Percentiles rank a stretch among this genome's conserved stretches.
Evolutionary conservation across 2,888 invertebrate species (phyloP).

Genomic region (Rotaria macrura): DNA sequence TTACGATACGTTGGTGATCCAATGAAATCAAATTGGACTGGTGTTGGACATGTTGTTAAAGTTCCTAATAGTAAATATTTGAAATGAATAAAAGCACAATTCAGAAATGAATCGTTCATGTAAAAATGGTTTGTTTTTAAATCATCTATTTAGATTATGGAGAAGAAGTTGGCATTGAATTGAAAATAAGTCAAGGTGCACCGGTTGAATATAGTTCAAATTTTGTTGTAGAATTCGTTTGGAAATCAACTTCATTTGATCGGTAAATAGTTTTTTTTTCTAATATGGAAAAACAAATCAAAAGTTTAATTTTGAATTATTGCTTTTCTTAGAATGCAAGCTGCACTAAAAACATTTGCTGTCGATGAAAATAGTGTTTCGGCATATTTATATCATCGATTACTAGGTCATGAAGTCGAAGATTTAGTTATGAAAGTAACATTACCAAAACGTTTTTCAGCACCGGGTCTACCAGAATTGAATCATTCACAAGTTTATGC

Average conservation of each 20-base stretch:
- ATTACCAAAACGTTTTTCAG: slow-evolving; percentile 88
- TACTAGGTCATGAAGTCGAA: slow-evolving; percentile 69
- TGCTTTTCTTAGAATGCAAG: slow-evolving; percentile 65
- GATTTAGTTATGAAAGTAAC: slow-evolving; percentile 81
- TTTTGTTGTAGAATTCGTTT: slow-evolving; percentile 95
- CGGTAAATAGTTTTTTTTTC: slow-evolving; percentile 38
- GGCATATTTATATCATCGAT: slow-evolving; percentile 87
- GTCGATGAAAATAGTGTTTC: slow-evolving; percentile 92
- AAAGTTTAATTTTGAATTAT: too few relatives aligned
- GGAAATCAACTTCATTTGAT: slow-evolving; percentile 97
- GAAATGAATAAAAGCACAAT: too few relatives aligned
- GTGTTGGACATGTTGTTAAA: slow-evolving; percentile 86
- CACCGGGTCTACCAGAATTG: slow-evolving; percentile 88
- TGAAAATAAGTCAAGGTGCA: slow-evolving; percentile 79
- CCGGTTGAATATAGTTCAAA: slow-evolving; percentile 85
- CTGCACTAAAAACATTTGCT: slow-evolving; percentile 83
- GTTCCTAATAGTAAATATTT: slow-evolving; percentile 50
- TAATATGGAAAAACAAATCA: too few relatives aligned
- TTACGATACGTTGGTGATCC: slow-evolving; percentile 78
- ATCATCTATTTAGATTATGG: slow-evolving; percentile 60
- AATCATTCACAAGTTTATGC: slow-evolving; percentile 93
- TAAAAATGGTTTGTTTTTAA: too few relatives aligned
- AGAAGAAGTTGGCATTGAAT: slow-evolving; percentile 90
- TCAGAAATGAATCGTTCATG: too few relatives aligned
- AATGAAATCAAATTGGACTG: slow-evolving; percentile 81